A percentile compares a stretch with the other conserved stretches of the same genome.
phyloP scores from a whole-genome alignment of 2,113 vertebrate genomes.

The Chaetodon trifascialis region DNA sequence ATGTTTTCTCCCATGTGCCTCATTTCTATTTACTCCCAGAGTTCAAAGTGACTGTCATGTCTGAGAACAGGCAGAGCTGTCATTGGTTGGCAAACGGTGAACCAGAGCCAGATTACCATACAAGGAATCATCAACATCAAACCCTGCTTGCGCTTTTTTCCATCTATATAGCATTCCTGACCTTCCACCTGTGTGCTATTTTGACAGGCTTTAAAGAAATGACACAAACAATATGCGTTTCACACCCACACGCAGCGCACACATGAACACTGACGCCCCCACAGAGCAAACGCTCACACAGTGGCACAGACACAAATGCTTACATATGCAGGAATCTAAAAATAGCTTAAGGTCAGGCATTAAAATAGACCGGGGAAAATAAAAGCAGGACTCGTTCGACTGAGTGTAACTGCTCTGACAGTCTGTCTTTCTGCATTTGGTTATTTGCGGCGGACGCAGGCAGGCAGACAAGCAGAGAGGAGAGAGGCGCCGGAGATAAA shows the following conservation, averaged over 20 bases:
- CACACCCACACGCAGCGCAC: constrained; percentile 59
- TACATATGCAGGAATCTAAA: constrained; percentile 80
- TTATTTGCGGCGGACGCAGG: constrained; percentile 73
- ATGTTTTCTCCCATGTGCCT: constrained; percentile 56
- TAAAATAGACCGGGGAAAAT: constrained; percentile 81
- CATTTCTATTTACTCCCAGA: constrained; percentile 52
- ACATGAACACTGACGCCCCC: constrained; percentile 29
- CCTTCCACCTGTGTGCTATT: constrained; percentile 66
- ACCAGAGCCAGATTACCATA: constrained; percentile 45
- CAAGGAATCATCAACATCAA: constrained; percentile 55
- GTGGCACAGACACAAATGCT: constrained; percentile 63
- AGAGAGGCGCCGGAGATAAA: constrained; percentile 71
- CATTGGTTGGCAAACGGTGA: constrained; percentile 44
- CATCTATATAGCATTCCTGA: constrained; percentile 40
- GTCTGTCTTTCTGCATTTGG: constrained; percentile 80
- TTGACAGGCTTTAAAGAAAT: constrained; percentile 57
- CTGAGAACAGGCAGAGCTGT: constrained; percentile 54
- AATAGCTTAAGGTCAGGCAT: constrained; percentile 75
- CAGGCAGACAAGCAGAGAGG: constrained; percentile 52
- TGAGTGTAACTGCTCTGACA: constrained; percentile 81
- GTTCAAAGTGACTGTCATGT: constrained; percentile 66
- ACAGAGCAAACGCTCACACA: constrained; percentile 18
- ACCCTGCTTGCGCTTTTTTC: constrained; percentile 42
- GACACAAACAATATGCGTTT: constrained; percentile 61
- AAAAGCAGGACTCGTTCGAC: constrained; percentile 72